These are phyloP conservation scores for Phengaris arion DNA, from an alignment of 2,888 invertebrate species.

Conservation along the genomic window DNA sequence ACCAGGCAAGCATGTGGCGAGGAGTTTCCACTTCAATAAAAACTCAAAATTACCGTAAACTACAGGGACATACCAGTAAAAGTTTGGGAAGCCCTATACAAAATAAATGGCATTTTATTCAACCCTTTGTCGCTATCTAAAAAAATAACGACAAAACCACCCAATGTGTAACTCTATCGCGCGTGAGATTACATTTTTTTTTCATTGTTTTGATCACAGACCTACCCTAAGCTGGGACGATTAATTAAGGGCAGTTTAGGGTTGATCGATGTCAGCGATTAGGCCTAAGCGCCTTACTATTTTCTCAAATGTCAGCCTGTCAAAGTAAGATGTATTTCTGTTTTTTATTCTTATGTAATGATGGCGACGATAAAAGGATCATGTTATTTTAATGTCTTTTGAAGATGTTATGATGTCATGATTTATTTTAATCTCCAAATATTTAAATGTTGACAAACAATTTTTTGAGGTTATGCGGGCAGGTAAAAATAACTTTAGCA, in stretches of 20 bases:
- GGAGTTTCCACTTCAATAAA: too few species aligned
- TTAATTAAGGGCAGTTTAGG: constrained; percentile 57
- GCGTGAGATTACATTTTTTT: constrained; percentile 32
- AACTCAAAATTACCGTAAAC: not conserved
- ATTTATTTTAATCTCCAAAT: constrained; percentile 12
- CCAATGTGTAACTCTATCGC: constrained; percentile 59
- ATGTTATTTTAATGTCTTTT: not conserved
- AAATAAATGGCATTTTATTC: constrained; percentile 14
- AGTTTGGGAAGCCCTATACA: not conserved
- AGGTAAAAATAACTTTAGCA: not conserved
- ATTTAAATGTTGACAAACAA: not conserved
- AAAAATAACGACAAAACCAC: constrained; percentile 47
- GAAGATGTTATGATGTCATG: not conserved
- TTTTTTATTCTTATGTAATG: not conserved
- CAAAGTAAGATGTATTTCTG: constrained; percentile 10
- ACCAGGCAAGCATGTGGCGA: too few species aligned
- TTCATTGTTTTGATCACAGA: constrained; percentile 43
- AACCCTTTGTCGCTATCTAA: constrained; percentile 36
- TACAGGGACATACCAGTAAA: not conserved
- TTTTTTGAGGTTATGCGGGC: not conserved
- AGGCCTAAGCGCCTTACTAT: constrained; percentile 47
- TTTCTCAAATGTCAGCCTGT: constrained; percentile 22
- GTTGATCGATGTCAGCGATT: constrained; percentile 63
- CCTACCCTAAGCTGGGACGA: constrained; percentile 59
- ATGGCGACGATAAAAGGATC: constrained; percentile 10